phyloP scores from a whole-genome alignment of 2,888 invertebrate species.

The Listrodromus nycthemerus region DNA sequence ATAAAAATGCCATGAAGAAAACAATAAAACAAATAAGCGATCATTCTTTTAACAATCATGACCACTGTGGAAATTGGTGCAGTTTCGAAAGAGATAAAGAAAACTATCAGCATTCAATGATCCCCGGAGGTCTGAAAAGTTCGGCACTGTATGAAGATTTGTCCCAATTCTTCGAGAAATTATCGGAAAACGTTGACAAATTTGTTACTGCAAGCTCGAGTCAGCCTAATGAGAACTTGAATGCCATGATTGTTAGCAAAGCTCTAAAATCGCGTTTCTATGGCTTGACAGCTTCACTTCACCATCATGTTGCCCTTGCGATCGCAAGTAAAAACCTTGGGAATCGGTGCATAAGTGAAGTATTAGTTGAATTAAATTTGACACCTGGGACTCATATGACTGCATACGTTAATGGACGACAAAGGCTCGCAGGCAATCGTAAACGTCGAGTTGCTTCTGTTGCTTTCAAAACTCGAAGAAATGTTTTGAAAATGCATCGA shows the following conservation, averaged over 20 bases:
- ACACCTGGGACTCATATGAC: too few relatives aligned
- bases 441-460: too few relatives aligned
- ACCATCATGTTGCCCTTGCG: too few relatives aligned
- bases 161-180: constrained; percentile 6
- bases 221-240: neutral
- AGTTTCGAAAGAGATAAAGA: constrained; percentile 10
- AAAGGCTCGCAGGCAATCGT: too few relatives aligned
- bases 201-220: constrained; percentile 28
- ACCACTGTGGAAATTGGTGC: constrained; percentile 51
- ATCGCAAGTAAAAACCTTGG: neutral
- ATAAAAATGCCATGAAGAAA: constrained; percentile 22
- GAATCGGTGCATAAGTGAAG: too few relatives aligned
- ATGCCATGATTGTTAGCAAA: neutral
- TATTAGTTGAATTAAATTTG: too few relatives aligned
- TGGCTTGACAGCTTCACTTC: too few relatives aligned
- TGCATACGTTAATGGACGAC: too few relatives aligned
- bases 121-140: constrained; percentile 35
- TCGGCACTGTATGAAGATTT: neutral
- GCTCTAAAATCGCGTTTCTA: too few relatives aligned
- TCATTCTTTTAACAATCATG: constrained; percentile 57
- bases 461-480: too few relatives aligned
- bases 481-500: too few relatives aligned
- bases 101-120: constrained; percentile 8
- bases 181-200: constrained; percentile 52
- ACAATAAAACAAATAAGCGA: constrained; percentile 41